Evolutionary conservation across 1,140 invertebrate genomes (phyloP).

Genomic region (Drosophila nasuta): DNA sequence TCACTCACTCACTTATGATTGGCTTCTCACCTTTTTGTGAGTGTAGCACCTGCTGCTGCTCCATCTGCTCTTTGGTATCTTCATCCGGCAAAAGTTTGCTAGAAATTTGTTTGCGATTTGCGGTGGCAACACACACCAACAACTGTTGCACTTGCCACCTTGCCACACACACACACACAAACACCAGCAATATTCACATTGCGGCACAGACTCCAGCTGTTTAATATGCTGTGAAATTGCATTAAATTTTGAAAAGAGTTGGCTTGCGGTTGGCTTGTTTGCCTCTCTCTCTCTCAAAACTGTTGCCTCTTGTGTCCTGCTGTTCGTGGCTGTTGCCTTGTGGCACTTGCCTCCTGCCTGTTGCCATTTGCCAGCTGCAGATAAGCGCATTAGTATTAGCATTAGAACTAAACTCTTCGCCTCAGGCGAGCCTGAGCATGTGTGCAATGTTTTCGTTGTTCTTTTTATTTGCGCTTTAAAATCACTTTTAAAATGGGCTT

Average conservation of each 20-base stretch:
- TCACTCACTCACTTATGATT: conserved; percentile 47
- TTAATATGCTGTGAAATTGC: conserved; percentile 82
- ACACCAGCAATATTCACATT: conserved; percentile 3
- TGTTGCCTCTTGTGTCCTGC: conserved; percentile 3
- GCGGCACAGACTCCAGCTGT: conserved; percentile 67
- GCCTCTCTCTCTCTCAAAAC: conserved; percentile 9
- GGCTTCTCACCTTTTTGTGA: conserved; percentile 45
- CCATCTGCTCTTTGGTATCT: conserved; percentile 29
- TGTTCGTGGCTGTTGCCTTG: conserved; percentile 21
- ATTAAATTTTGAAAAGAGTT: conserved; percentile 75
- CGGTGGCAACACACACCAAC: conserved; percentile 47
- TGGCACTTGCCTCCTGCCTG: conserved; percentile 21
- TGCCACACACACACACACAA: background rate
- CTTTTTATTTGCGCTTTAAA: conserved; percentile 4
- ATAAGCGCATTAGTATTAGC: conserved; percentile 70
- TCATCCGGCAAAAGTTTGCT: conserved; percentile 50
- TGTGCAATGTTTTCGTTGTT: background rate
- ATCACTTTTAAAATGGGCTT: background rate
- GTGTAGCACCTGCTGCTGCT: background rate
- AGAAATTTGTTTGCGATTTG: conserved; percentile 58
- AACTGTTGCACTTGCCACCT: conserved; percentile 66
- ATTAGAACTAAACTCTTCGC: background rate
- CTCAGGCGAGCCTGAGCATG: background rate
- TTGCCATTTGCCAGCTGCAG: conserved; percentile 46
- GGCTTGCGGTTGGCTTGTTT: conserved; percentile 39